phyloP scores from a whole-genome alignment of 1,140 invertebrate genomes.

The Diachasmimorpha longicaudata region DNA sequence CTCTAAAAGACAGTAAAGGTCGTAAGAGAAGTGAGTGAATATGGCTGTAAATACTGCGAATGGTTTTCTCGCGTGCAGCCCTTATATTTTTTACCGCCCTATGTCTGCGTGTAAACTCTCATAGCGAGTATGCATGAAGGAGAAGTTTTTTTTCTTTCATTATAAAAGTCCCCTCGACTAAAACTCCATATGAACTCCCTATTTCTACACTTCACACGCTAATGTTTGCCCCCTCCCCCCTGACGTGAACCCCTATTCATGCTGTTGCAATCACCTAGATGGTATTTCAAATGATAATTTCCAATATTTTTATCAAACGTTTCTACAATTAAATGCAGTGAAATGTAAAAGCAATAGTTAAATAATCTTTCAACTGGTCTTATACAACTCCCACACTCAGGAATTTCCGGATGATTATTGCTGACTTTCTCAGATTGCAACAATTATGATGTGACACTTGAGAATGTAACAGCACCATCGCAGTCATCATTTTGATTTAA shows the following conservation, averaged over 20 bases:
- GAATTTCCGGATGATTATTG: not conserved
- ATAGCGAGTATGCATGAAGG: not conserved
- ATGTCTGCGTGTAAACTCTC: not conserved
- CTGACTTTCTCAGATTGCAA: not conserved
- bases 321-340: too few relatives aligned
- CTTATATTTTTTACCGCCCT: not conserved
- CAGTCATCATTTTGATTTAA: not conserved
- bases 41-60: constrained; percentile 12
- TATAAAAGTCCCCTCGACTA: not conserved
- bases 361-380: not conserved
- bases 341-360: not conserved
- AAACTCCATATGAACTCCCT: not conserved
- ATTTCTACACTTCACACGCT: not conserved
- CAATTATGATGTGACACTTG: not conserved
- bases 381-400: not conserved
- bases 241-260: not conserved
- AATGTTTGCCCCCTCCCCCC: not conserved
- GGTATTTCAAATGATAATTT: not conserved
- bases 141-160: not conserved
- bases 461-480: not conserved
- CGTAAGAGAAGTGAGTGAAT: not conserved
- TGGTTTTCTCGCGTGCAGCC: constrained; percentile 13
- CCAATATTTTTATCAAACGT: too few relatives aligned
- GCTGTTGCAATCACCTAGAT: not conserved
- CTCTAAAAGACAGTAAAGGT: not conserved